phyloP scores from a whole-genome alignment of 1,140 invertebrate species.

The Potamilus streckersoni region DNA sequence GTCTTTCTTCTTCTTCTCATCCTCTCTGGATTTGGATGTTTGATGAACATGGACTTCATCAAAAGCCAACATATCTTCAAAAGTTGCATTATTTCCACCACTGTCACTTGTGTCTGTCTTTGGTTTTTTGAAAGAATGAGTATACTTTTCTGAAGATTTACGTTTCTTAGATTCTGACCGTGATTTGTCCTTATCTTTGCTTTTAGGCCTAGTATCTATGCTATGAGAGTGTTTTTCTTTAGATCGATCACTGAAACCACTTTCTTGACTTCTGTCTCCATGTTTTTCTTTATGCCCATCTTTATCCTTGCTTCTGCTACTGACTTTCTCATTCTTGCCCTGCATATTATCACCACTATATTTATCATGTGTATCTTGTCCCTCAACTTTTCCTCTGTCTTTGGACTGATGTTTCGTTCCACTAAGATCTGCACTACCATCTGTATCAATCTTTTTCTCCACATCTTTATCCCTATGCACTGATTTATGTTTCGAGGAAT shows the following conservation, averaged over 20 bases:
- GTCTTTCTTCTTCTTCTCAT: constrained; percentile 8
- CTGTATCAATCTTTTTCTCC: neutral
- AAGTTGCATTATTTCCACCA: constrained; percentile 32
- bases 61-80: constrained; percentile 48
- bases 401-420: neutral
- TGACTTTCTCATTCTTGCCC: neutral
- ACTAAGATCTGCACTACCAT: neutral
- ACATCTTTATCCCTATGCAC: neutral
- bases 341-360: neutral
- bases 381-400: neutral
- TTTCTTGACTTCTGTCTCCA: neutral
- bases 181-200: too few relatives aligned
- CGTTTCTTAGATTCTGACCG: neutral
- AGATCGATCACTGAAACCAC: too few relatives aligned
- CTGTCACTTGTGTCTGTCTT: neutral
- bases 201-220: too few relatives aligned
- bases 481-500: neutral
- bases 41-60: constrained; percentile 26
- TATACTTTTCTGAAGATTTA: neutral
- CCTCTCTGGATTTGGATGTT: constrained; percentile 17
- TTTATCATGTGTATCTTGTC: neutral
- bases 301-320: constrained; percentile 5
- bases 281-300: constrained; percentile 13
- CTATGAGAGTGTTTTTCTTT: too few relatives aligned
- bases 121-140: constrained; percentile 5